These are phyloP conservation scores for Saccostrea cuccullata DNA, from an alignment of 1,140 invertebrate genomes.

Conservation along the genomic window DNA sequence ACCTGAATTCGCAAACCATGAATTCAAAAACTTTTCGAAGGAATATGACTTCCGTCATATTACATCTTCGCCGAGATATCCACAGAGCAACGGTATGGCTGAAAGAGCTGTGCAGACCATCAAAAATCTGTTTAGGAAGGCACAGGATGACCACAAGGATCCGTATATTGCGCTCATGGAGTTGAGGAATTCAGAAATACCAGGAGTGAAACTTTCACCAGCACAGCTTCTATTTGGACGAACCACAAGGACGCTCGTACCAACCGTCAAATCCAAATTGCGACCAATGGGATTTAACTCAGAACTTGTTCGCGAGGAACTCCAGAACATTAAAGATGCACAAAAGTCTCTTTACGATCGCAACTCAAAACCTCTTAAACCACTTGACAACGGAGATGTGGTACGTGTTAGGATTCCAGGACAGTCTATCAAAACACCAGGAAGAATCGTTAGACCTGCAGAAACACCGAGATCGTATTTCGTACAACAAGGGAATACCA, in stretches of 20 bases:
- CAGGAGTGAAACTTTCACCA: constrained; percentile 40
- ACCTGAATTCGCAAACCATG: constrained; percentile 58
- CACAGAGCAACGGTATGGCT: constrained; percentile 59
- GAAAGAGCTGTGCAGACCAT: constrained; percentile 59
- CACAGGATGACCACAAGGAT: constrained; percentile 39
- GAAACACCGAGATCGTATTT: background rate
- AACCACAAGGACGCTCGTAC: constrained; percentile 41
- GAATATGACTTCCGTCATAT: constrained; percentile 59
- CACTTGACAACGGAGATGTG: background rate
- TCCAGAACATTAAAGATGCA: background rate
- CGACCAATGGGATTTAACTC: background rate
- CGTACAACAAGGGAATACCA: background rate
- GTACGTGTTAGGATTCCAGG: constrained; percentile 22
- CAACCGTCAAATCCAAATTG: background rate
- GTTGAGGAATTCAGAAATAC: constrained; percentile 54
- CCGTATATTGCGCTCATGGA: constrained; percentile 56
- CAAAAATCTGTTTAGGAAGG: constrained; percentile 56
- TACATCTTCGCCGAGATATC: constrained; percentile 53
- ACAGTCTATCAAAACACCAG: constrained; percentile 35
- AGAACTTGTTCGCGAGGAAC: background rate
- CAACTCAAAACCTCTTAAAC: constrained; percentile 18
- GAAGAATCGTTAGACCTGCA: constrained; percentile 20
- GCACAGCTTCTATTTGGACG: constrained; percentile 54
- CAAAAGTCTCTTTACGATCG: background rate
- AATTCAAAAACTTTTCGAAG: constrained; percentile 61